Conservation (phyloP, 2,888 invertebrate genomes). For the Siphonodentalium dalli region DNA sequence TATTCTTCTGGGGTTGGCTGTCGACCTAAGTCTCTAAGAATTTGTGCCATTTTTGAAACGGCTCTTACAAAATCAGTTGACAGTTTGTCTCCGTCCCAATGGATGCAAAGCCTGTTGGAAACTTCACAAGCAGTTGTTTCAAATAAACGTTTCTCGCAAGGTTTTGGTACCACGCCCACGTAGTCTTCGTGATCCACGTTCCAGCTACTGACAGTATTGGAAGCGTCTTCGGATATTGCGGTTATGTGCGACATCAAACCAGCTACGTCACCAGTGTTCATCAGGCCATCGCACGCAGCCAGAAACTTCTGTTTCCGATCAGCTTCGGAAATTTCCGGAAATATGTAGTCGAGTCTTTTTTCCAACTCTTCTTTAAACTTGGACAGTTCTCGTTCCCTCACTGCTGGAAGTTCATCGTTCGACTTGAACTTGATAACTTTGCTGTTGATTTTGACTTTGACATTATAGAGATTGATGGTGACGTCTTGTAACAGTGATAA, state of each 20-base stretch:
- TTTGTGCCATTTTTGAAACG: constrained; percentile 24
- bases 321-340: constrained; percentile 16
- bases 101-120: constrained; percentile 24
- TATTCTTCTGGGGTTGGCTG: constrained; percentile 35
- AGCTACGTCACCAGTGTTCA: constrained; percentile 19
- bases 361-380: constrained; percentile 14
- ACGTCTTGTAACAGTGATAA: constrained; percentile 30
- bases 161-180: constrained; percentile 30
- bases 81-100: constrained; percentile 29
- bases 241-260: constrained; percentile 9
- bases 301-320: constrained; percentile 13
- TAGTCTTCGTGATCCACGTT: constrained; percentile 26
- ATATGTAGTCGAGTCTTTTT: constrained; percentile 26
- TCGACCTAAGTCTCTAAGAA: constrained; percentile 25
- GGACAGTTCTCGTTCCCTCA: constrained; percentile 12
- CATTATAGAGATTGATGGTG: constrained; percentile 34
- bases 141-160: constrained; percentile 7
- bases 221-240: not conserved
- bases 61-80: constrained; percentile 24
- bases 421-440: constrained; percentile 18
- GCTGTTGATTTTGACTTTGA: constrained; percentile 31
- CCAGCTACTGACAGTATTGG: constrained; percentile 21
- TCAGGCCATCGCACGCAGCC: constrained; percentile 16
- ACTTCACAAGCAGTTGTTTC: constrained; percentile 19
- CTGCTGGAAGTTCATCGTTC: constrained; percentile 25